Conservation (phyloP, 2,797 vertebrate genomes). For the Pangasius larnaudii region DNA sequence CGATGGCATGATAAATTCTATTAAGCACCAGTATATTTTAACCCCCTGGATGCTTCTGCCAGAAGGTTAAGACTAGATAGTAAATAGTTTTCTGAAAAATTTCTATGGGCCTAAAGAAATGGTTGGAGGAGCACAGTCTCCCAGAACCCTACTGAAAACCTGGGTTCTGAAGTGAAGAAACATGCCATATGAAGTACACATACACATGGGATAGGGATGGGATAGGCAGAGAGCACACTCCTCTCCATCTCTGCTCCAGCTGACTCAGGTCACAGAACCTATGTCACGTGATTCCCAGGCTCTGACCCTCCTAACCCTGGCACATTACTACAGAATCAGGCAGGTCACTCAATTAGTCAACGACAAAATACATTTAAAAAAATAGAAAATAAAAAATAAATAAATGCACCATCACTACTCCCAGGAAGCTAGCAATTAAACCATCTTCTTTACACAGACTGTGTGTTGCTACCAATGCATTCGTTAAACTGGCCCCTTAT, state of each 20-base stretch:
- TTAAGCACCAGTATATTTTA: background rate
- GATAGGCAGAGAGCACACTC: background rate
- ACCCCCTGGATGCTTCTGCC: background rate
- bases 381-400: constrained; percentile 45
- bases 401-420: constrained; percentile 42
- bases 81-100: background rate
- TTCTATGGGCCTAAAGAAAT: background rate
- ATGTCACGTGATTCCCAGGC: constrained; percentile 41
- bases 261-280: constrained; percentile 35
- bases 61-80: background rate
- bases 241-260: constrained; percentile 19
- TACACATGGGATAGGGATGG: background rate
- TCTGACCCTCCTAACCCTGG: constrained; percentile 60
- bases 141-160: background rate
- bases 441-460: background rate
- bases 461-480: background rate
- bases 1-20: background rate
- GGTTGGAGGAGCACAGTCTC: background rate
- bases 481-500: background rate
- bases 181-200: background rate
- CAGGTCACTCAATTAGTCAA: constrained; percentile 73
- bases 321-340: constrained; percentile 69
- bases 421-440: background rate
- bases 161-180: background rate
- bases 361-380: constrained; percentile 69